Evolutionary conservation across 23 tunicate genomes (phyloP), one percentile per base, ranked within the genome.

Genomic region (Trididemnum nubilum): DNA sequence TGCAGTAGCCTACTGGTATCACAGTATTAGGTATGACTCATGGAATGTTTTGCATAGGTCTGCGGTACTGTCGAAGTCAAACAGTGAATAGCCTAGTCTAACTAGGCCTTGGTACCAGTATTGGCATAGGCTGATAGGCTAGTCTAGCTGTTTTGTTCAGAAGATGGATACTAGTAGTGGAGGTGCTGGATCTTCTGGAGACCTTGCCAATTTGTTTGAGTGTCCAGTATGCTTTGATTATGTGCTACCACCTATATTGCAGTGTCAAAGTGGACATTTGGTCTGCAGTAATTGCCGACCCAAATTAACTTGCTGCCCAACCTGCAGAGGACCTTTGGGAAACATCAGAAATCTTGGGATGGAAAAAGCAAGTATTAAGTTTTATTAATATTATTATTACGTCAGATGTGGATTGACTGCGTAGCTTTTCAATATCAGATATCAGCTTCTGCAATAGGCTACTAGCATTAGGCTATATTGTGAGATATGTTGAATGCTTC

Each of bases 201-300:
- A 96, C 70, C 83, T 96, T 5, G 94, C 99, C 5, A 81, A 82
- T 52, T 71, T 96, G 75, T 96, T 96, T 76, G 99, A 96, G 71
- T 96, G 99, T 60, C 99, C 99, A 21, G 99, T 96, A 1, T 96
- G 99, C 77, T 96, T 91, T 60, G 99, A 96, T 72, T 96, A 96
- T 78, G 99, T 96, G 0, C 58, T 96, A n/a, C 99, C 99, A 26
- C 99, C 99, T n/a, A 96, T 96, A 4, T 76, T 91, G 51, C 99
- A 96, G 77, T 96, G 99, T 66, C 92, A 88, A 69, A 83, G 90
- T 74, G 99, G 99, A 2, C 99, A 96, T 84, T 83, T 96, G 29
- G 97, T 96, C 25, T 96, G 99, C 51, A 72, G 88, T 51, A 81
- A 71, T 40, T 96, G 99, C 72, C 83, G 99, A 23, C 99, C 99